Conservation (phyloP, 1,140 invertebrate species). For the Panagrolaimus sp. region DNA sequence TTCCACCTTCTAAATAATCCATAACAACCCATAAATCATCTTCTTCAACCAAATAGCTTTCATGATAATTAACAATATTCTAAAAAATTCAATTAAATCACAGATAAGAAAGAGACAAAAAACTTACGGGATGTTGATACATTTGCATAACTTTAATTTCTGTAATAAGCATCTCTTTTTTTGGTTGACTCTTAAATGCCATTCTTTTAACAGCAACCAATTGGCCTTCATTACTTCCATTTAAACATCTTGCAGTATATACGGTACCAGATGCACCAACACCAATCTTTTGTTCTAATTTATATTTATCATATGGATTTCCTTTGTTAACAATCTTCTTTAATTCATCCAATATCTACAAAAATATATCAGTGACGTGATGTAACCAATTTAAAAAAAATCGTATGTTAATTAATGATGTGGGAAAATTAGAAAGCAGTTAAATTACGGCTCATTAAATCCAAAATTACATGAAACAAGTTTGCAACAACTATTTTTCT, state of each 20-base stretch:
- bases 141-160: constrained; percentile 61
- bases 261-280: constrained; percentile 58
- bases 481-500: constrained; percentile 11
- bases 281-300: constrained; percentile 53
- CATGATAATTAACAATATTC: constrained; percentile 63
- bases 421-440: too few species aligned
- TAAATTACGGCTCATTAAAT: constrained; percentile 12
- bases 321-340: constrained; percentile 47
- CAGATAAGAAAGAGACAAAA: constrained; percentile 1
- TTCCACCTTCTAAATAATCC: constrained; percentile 64
- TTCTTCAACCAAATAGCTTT: constrained; percentile 54
- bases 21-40: constrained; percentile 64
- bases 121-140: constrained; percentile 46
- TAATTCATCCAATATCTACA: constrained; percentile 49
- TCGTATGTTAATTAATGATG: too few species aligned
- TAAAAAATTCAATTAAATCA: constrained; percentile 57
- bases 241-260: constrained; percentile 57
- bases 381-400: too few species aligned
- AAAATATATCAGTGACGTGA: neutral
- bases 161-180: constrained; percentile 63
- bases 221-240: constrained; percentile 37
- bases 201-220: constrained; percentile 63
- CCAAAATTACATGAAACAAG: constrained; percentile 1
- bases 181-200: constrained; percentile 62
- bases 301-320: constrained; percentile 49